These are phyloP conservation scores for Drosophila sturtevanti DNA, from an alignment of 1,140 invertebrate species.

Conservation along the genomic window DNA sequence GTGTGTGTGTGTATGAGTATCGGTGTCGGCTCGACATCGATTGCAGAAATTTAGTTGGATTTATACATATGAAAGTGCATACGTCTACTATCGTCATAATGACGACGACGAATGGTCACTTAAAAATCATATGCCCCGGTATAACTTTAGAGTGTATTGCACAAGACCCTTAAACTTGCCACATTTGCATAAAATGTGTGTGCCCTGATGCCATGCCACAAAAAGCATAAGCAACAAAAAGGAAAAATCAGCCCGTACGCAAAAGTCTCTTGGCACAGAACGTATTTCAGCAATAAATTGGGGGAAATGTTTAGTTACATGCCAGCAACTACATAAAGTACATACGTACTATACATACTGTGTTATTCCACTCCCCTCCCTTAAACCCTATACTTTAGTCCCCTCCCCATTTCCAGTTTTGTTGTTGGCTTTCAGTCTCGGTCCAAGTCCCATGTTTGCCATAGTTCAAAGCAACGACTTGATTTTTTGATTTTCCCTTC, in stretches of 20 bases:
- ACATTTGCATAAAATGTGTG: conserved; percentile 79
- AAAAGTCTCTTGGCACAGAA: conserved; percentile 62
- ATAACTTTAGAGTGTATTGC: conserved; percentile 38
- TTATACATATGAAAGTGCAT: conserved; percentile 19
- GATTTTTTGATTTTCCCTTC: conserved; percentile 56
- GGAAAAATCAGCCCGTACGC: conserved; percentile 39
- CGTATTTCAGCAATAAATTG: conserved; percentile 77
- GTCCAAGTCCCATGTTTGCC: conserved; percentile 35
- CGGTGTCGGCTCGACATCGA: conserved; percentile 47
- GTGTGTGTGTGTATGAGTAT: conserved; percentile 32
- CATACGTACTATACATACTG: neutral
- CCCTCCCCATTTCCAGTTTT: neutral
- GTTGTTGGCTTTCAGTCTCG: neutral
- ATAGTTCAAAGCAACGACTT: conserved; percentile 58
- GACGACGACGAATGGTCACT: conserved; percentile 50
- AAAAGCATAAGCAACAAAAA: conserved; percentile 40
- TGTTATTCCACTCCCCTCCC: neutral
- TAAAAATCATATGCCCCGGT: conserved; percentile 59
- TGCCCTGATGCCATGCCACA: conserved; percentile 69
- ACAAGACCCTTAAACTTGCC: conserved; percentile 69
- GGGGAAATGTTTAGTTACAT: conserved; percentile 63
- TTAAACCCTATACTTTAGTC: neutral
- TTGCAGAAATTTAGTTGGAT: neutral
- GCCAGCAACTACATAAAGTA: neutral
- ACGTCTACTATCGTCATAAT: conserved; percentile 42